phyloP scores from a whole-genome alignment of 1,140 invertebrate genomes.

The Bombus sylvicola region DNA sequence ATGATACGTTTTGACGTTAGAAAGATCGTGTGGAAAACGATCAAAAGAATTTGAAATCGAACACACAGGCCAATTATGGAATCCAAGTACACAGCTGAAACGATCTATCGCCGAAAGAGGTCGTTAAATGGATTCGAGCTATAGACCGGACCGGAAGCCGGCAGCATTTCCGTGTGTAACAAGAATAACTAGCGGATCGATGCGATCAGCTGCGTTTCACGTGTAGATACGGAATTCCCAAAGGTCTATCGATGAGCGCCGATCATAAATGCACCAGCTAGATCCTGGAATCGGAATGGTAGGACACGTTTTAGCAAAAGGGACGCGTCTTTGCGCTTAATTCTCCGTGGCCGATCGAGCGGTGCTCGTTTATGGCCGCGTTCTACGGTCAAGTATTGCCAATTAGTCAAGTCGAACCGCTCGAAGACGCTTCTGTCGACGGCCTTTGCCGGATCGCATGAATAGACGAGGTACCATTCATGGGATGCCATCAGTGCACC shows the following conservation, averaged over 20 bases:
- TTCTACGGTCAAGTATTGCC: conserved; percentile 23
- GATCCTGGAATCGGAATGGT: background rate
- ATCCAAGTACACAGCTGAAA: background rate
- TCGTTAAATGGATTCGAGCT: background rate
- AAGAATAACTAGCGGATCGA: background rate
- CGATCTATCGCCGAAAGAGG: background rate
- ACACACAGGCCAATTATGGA: too few species aligned
- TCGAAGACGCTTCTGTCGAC: conserved; percentile 20
- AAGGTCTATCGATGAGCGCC: background rate
- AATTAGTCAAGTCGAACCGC: conserved; percentile 34
- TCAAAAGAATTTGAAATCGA: too few species aligned
- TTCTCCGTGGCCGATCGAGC: conserved; percentile 18
- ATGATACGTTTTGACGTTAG: too few species aligned
- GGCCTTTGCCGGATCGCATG: conserved; percentile 12
- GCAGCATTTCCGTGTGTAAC: background rate
- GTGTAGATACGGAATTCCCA: background rate
- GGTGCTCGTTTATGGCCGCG: conserved; percentile 21
- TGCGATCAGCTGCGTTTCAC: background rate
- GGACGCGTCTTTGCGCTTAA: conserved; percentile 20
- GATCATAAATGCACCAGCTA: background rate
- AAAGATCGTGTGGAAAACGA: too few species aligned
- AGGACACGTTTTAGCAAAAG: background rate
- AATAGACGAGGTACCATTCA: conserved; percentile 23
- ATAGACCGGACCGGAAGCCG: background rate
- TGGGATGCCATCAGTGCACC: conserved; percentile 6